phyloP scores from a whole-genome alignment of 1,140 invertebrate species.

The Tetraneura akinire region DNA sequence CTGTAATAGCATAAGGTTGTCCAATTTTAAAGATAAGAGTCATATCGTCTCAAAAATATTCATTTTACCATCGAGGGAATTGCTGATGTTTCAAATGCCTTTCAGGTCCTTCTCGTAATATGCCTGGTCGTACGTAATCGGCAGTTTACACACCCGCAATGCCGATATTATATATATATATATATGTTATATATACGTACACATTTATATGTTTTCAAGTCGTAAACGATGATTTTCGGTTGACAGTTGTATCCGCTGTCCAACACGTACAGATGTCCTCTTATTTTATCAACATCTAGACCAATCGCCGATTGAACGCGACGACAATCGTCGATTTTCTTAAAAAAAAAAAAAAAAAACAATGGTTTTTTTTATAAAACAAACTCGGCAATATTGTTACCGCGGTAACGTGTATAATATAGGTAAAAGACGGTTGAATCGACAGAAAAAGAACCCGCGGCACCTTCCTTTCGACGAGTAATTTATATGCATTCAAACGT shows the following conservation, averaged over 20 bases:
- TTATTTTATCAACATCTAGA: conserved; percentile 19
- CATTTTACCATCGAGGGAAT: too few species aligned
- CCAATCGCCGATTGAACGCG: conserved; percentile 38
- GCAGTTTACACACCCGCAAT: not conserved
- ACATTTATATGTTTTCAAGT: conserved; percentile 67
- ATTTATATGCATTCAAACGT: not conserved
- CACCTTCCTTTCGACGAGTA: not conserved
- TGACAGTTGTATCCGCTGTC: conserved; percentile 75
- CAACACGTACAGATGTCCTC: conserved; percentile 68
- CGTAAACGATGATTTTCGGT: conserved; percentile 76
- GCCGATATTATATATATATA: not conserved
- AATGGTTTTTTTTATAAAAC: too few species aligned
- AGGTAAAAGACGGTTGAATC: too few species aligned
- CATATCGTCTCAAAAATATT: too few species aligned
- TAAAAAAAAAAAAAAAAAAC: conserved; percentile 57
- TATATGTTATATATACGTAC: not conserved
- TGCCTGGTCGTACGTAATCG: too few species aligned
- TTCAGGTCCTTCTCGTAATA: too few species aligned
- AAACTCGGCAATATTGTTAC: too few species aligned
- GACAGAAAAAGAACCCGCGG: not conserved
- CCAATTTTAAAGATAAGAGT: too few species aligned
- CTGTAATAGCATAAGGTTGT: too few species aligned
- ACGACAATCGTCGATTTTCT: conserved; percentile 63
- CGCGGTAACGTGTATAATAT: too few species aligned
- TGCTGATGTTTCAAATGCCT: too few species aligned